phyloP scores from a whole-genome alignment of 2,888 invertebrate genomes.

The Cryptophagus acutangulus region DNA sequence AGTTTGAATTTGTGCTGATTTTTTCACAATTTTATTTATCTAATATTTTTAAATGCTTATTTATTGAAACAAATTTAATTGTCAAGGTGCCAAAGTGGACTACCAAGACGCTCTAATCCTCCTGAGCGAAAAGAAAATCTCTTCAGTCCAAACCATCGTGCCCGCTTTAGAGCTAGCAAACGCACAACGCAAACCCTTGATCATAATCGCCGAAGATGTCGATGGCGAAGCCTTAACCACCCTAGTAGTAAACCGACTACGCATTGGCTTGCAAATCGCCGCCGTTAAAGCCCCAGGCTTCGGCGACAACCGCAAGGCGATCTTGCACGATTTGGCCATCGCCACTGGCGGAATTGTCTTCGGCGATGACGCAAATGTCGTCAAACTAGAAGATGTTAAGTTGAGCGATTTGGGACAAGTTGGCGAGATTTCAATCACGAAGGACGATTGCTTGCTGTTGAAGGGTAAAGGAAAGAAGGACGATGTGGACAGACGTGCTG shows the following conservation, averaged over 20 bases:
- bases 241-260: slow-evolving; percentile 50
- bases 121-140: slow-evolving; percentile 97
- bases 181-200: slow-evolving; percentile 84
- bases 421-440: slow-evolving; percentile 48
- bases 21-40: slow-evolving; percentile 8
- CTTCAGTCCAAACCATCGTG: slow-evolving; percentile 92
- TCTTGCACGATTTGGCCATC: slow-evolving; percentile 49
- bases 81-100: slow-evolving; percentile 84
- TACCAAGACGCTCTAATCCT: slow-evolving; percentile 94
- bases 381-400: slow-evolving; percentile 48
- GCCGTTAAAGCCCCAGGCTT: slow-evolving; percentile 53
- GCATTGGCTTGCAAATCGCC: slow-evolving; percentile 50
- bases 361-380: slow-evolving; percentile 48
- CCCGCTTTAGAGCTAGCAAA: slow-evolving; percentile 96
- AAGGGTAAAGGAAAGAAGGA: slow-evolving; percentile 47
- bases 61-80: neutral
- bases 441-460: slow-evolving; percentile 50
- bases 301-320: slow-evolving; percentile 50
- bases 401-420: slow-evolving; percentile 47
- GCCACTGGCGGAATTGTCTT: slow-evolving; percentile 49
- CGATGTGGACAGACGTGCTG: slow-evolving; percentile 45
- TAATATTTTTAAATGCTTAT: neutral
- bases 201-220: slow-evolving; percentile 64
- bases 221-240: slow-evolving; percentile 52
- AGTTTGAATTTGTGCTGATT: neutral